Evolutionary conservation across 2,113 vertebrate species (phyloP), one percentile per base, ranked within the genome.

Genomic region (Heliornis fulica): DNA sequence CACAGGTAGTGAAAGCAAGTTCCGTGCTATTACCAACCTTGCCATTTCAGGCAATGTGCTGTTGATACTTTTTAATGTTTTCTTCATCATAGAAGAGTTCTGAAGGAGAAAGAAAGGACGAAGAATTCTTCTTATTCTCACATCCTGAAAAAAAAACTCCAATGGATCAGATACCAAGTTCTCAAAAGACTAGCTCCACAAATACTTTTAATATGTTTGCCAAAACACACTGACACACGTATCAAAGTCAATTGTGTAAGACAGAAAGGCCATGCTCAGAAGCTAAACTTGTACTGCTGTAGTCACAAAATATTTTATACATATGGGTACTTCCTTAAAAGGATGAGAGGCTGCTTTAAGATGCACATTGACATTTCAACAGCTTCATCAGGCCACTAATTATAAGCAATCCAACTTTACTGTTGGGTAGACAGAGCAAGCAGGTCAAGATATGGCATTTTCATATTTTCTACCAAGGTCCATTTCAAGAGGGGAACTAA

Each of bases 81-180:
- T 99, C 96, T 99, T 99, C 99, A 99, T 99, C 93, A 99, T 97
- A 11, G 99, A 99, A 11, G 99, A 99, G 95, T 99, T 99, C 97
- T 99, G 99, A 75, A 99, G 98, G 41, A 99, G 98, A 96, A 99
- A 99, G 96, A 99, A 99, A 0, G 99, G 99, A 3, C 99, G 98
- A 18, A 99, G 91, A 21, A 99, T 93, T 89, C 99, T 98, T 63
- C 99, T 98, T 13, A 99, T 80, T 77, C 99, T 98, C 84, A 99
- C 59, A 38, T 29, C 94, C 99, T 99, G 87, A 3, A 87, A 96
- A 78, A 91, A 56, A 46, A 41, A n/a, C n/a, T n/a, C 4, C 18
- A 80, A 56, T 0, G 0, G 32, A 64, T 59, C 25, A 77, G 45
- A 59, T 13, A 41, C 2, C 15, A 40, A 86, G 54, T 3, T 93